Conservation (phyloP, 53 echinoderm and acorn worm genomes). For the Crossaster papposus region DNA sequence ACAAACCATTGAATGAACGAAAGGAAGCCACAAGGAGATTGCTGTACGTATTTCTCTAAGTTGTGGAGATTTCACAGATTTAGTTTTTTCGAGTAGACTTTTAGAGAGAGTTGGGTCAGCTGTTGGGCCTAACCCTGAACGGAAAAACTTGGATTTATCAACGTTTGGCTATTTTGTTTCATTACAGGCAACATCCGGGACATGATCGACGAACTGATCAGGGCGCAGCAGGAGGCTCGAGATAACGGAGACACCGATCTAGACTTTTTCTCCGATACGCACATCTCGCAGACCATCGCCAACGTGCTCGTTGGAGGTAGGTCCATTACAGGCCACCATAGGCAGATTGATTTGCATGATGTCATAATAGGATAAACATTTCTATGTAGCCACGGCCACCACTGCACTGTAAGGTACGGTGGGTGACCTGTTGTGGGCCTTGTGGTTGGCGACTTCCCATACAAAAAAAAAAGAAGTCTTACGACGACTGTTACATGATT, state of each 20-base stretch:
- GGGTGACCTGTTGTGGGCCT: no score
- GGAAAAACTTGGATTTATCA: neutral
- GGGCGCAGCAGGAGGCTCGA: slow-evolving; percentile 27
- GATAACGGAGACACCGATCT: slow-evolving; percentile 25
- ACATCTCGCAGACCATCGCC: slow-evolving; percentile 44
- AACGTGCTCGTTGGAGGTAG: slow-evolving; percentile 57
- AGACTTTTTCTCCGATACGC: slow-evolving; percentile 49
- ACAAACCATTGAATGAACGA: no score
- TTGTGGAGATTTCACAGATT: no score
- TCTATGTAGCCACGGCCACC: no score
- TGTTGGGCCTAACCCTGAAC: neutral
- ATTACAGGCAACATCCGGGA: slow-evolving; percentile 33
- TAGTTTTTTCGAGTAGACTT: no score
- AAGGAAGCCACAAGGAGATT: no score
- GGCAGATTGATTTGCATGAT: neutral
- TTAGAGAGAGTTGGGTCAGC: neutral
- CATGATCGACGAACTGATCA: slow-evolving; percentile 52
- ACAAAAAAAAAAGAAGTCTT: no score
- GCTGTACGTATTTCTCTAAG: no score
- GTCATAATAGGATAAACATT: neutral
- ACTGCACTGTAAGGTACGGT: no score
- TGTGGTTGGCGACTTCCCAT: no score
- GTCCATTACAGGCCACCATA: neutral
- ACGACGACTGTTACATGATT: neutral
- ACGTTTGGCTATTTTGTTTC: neutral